A percentile compares a stretch with the other conserved stretches of the same genome.
Evolutionary conservation across 2,888 invertebrate genomes (phyloP).

Genomic region (Branchipolynoe longqiensis): DNA sequence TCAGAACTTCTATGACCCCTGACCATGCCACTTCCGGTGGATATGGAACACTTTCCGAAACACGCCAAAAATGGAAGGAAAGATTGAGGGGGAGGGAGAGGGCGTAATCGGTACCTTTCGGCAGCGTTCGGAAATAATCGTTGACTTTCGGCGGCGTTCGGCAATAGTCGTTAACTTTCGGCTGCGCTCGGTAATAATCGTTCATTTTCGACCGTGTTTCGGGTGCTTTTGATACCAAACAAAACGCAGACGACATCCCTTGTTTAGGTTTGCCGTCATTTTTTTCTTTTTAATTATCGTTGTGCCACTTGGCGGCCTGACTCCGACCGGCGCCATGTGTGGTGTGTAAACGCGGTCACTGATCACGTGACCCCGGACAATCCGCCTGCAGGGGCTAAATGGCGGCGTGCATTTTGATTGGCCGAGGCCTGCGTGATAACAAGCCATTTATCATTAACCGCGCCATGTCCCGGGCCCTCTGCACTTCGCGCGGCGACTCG

Average conservation of each 20-base stretch:
- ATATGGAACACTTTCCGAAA: conserved; percentile 9
- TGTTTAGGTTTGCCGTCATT: no score
- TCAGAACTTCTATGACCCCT: background rate
- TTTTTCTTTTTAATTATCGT: no score
- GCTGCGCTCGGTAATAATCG: no score
- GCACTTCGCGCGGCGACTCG: no score
- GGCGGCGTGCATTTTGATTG: conserved; percentile 33
- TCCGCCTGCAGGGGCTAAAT: conserved; percentile 40
- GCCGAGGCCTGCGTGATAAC: conserved; percentile 21
- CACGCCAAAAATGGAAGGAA: no score
- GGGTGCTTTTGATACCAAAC: no score
- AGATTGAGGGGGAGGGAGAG: conserved; percentile 12
- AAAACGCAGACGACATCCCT: no score
- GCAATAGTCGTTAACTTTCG: no score
- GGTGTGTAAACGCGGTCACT: background rate
- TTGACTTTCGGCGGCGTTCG: background rate
- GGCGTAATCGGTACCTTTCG: background rate
- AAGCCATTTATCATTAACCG: conserved; percentile 22
- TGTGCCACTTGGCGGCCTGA: no score
- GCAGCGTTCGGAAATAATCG: background rate
- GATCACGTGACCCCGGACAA: conserved; percentile 21
- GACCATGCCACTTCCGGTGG: conserved; percentile 17
- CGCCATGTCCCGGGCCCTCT: no score
- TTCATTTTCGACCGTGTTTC: no score
- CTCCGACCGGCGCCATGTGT: conserved; percentile 52